phyloP scores from a whole-genome alignment of 2,888 invertebrate species.

The Salticus scenicus region DNA sequence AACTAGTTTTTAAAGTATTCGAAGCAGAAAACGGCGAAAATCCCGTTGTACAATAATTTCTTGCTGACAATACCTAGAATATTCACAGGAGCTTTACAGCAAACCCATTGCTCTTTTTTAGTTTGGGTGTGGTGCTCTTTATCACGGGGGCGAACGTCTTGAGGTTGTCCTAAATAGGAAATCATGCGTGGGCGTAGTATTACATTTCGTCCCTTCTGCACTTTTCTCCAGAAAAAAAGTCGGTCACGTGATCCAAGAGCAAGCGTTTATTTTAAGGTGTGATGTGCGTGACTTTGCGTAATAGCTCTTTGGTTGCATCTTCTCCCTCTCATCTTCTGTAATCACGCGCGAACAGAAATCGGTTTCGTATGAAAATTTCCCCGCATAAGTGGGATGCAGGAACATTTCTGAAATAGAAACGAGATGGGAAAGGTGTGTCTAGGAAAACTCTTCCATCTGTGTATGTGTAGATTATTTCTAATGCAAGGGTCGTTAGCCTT shows the following conservation, averaged over 20 bases:
- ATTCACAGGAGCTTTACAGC: neutral
- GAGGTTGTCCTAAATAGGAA: constrained; percentile 24
- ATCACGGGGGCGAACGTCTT: neutral
- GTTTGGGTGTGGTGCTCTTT: neutral
- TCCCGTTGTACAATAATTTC: too few relatives aligned
- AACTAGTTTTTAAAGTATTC: too few relatives aligned
- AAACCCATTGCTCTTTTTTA: neutral
- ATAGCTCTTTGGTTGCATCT: neutral
- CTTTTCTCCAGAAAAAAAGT: neutral
- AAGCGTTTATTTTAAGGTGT: constrained; percentile 37
- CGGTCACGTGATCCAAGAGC: constrained; percentile 21
- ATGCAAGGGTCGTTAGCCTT: too few relatives aligned
- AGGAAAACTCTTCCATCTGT: too few relatives aligned
- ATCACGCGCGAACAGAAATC: neutral
- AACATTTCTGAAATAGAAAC: neutral
- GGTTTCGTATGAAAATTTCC: neutral
- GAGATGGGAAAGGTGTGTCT: neutral
- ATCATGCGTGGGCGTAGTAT: constrained; percentile 23
- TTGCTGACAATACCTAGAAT: too few relatives aligned
- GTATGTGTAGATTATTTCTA: too few relatives aligned
- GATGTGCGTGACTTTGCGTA: constrained; percentile 16
- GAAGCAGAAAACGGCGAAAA: too few relatives aligned
- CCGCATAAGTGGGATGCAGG: neutral
- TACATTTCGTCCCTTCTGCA: neutral
- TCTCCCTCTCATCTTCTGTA: too few relatives aligned